Conservation (phyloP, 2,888 invertebrate genomes). For the Disparrhopalites patrizii region DNA sequence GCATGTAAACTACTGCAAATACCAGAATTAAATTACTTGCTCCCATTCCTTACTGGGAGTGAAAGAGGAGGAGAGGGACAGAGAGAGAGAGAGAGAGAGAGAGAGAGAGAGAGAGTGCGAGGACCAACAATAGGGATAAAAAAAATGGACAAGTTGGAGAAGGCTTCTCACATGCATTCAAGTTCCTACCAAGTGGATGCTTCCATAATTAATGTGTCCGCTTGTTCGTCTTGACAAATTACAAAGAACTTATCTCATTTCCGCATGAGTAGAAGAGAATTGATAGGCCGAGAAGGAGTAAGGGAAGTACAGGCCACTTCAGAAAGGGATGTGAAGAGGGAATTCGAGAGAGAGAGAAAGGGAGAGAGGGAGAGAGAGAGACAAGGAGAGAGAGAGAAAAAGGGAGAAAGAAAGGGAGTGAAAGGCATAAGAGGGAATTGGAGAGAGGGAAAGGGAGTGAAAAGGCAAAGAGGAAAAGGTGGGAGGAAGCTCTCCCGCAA, state of each 20-base stretch:
- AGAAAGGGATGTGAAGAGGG: background rate
- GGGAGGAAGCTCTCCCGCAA: background rate
- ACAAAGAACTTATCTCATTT: slow-evolving; percentile 10
- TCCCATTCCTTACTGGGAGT: background rate
- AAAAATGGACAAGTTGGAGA: background rate
- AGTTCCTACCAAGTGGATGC: background rate
- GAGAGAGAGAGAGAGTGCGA: background rate
- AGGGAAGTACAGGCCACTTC: background rate
- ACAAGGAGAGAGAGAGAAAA: background rate
- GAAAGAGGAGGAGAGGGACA: background rate
- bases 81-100: background rate
- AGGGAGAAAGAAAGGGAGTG: background rate
- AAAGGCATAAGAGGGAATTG: background rate
- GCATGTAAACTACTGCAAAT: no score
- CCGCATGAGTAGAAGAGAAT: slow-evolving; percentile 3
- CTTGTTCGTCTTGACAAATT: slow-evolving; percentile 20
- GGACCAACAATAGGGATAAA: no score
- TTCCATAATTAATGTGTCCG: slow-evolving; percentile 11
- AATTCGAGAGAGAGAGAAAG: background rate
- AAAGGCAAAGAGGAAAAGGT: background rate
- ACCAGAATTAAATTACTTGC: background rate
- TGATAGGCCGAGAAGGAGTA: background rate
- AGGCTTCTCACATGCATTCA: no score
- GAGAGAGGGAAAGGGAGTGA: background rate
- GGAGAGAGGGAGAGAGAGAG: background rate